Conservation (phyloP, 2,888 invertebrate genomes). For the Alsophila aescularia region DNA sequence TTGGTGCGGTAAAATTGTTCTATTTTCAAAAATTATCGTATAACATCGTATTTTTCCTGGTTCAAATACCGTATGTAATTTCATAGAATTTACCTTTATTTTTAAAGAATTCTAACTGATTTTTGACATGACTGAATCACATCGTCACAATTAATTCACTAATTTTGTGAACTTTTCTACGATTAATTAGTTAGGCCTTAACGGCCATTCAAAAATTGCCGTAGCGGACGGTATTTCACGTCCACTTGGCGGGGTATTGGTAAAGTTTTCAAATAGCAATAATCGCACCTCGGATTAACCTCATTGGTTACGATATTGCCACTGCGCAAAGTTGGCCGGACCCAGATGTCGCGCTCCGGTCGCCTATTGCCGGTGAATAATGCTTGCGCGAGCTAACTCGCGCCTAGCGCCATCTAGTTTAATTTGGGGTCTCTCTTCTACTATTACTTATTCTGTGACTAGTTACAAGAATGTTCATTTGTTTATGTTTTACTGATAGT, state of each 20-base stretch:
- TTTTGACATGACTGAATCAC: no score
- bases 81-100: no score
- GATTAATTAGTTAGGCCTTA: slow-evolving; percentile 6
- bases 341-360: no score
- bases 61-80: no score
- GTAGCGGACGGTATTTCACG: slow-evolving; percentile 67
- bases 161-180: background rate
- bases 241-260: slow-evolving; percentile 81
- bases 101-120: no score
- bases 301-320: slow-evolving; percentile 97
- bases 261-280: slow-evolving; percentile 97
- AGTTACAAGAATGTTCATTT: no score
- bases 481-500: no score
- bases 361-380: background rate
- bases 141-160: no score
- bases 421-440: background rate
- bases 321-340: slow-evolving; percentile 92
- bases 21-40: no score
- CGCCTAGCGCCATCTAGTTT: slow-evolving; percentile 15
- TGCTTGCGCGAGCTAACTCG: slow-evolving; percentile 14
- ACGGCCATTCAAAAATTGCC: slow-evolving; percentile 15
- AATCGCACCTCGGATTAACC: slow-evolving; percentile 94
- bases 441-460: no score
- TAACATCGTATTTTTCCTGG: no score
- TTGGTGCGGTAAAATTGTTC: no score